Percentiles rank a stretch among this genome's conserved stretches.
Conservation (phyloP, 2,888 invertebrate genomes). For the Pasiphila rectangulata region DNA sequence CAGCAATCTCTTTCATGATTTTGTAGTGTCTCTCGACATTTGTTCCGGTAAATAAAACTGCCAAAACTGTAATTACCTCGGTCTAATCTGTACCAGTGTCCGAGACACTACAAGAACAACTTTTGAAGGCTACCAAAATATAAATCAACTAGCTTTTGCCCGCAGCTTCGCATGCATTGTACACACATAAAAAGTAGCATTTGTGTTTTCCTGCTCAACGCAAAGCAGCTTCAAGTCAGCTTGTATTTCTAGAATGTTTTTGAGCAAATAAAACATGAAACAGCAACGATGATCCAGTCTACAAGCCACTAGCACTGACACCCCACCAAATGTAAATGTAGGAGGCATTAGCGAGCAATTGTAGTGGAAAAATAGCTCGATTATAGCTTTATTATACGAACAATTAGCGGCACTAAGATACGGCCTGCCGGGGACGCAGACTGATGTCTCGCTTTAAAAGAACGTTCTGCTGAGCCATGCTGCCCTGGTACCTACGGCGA, state of each 20-base stretch:
- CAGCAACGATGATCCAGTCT: no score
- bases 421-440: conserved; percentile 13
- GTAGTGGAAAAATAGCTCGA: conserved; percentile 55
- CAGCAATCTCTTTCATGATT: no score
- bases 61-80: conserved; percentile 2
- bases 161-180: no score
- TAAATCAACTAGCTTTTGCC: no score
- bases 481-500: not conserved
- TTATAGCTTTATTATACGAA: conserved; percentile 70
- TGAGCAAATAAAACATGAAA: no score
- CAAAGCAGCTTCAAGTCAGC: no score
- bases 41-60: conserved; percentile 2
- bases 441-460: conserved; percentile 9
- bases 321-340: conserved; percentile 47
- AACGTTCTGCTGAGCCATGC: not conserved
- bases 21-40: not conserved
- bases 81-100: not conserved
- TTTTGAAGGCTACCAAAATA: no score
- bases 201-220: no score
- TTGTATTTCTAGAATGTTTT: no score
- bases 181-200: no score
- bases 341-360: conserved; percentile 58
- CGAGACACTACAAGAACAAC: no score
- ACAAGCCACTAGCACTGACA: conserved; percentile 1
- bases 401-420: conserved; percentile 47